A percentile compares a stretch with the other conserved stretches of the same genome.
Evolutionary conservation across 2,113 vertebrate genomes (phyloP).

Genomic region (Orientallactaga bullata): DNA sequence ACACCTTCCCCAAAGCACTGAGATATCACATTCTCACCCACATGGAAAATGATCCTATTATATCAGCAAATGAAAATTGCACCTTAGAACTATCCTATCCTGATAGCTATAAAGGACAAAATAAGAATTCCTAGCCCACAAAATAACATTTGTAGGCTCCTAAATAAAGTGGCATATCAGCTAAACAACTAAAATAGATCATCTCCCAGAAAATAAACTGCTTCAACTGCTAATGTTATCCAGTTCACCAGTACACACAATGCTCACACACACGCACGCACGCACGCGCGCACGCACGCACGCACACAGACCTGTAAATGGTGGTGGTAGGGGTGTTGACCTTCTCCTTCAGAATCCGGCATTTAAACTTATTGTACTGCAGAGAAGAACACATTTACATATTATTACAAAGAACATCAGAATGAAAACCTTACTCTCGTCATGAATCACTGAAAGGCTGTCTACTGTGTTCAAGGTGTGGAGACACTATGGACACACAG

Average conservation of each 20-base stretch:
- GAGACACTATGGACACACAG: fast-evolving
- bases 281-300: too few relatives aligned
- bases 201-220: background rate
- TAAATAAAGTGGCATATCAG: background rate
- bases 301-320: slow-evolving; percentile 87
- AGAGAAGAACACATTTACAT: slow-evolving; percentile 31
- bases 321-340: slow-evolving; percentile 88
- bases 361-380: slow-evolving; percentile 90
- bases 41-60: background rate
- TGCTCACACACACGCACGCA: too few relatives aligned
- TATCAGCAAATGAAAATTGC: background rate
- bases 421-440: background rate
- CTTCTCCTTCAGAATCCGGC: slow-evolving; percentile 90
- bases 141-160: background rate
- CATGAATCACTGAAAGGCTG: background rate
- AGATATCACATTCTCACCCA: background rate
- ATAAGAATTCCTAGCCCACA: background rate
- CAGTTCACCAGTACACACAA: background rate
- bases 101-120: background rate
- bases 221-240: too few relatives aligned
- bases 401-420: background rate
- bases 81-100: background rate
- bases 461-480: background rate
- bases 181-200: background rate
- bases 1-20: too few relatives aligned